Base-by-base conservation (phyloP, 2,888 invertebrate genomes). In the Megastigmus dorsalis region DNA sequence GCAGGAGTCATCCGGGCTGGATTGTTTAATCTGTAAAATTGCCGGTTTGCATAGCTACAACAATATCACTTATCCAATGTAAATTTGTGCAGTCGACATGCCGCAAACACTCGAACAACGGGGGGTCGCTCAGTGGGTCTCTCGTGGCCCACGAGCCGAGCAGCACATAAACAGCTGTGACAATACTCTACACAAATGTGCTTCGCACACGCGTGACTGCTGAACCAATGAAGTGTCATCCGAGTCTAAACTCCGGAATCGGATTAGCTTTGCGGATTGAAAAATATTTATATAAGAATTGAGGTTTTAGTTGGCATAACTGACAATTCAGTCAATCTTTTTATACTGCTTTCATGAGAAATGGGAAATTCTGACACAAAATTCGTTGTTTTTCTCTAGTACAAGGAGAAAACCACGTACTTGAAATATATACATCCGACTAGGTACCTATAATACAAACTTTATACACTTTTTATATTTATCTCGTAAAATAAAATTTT, bases 161-260 rank as follows among this genome's bases (percentile, higher is more conserved):
- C 43, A 30, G 13, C 66, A 18, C 66, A 54, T 66, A 66, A 54
- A 54, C 65, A 65, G 65, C 65, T 65, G 52, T 41, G 65, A 65
- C 63, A 65, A 65, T 65, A 50, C 10, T 6, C 62, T 13, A 20
- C 10, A 38, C 23, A 59, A 59, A 59, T 41, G 59, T 0, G 15
- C 41, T 59, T 26, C 15, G 28, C 28, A 13, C 20, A 13, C 41
- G 28, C 28, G 10, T 2, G 41, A 15, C 43, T 43, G n/a, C 9
- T 20, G 30, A 62, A 59, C 26, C 20, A 9, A 33, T 15, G 10
- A 23, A 41, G 38, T 26, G 15, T 28, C 23, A 23, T 57, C 26
- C 5, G 1, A 41, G 38, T 9, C n/a, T 6, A 59, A 41, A 59
- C n/a, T 23, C 9, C 13, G 36, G 7, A n/a, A n/a, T n/a, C n/a